Evolutionary conservation across 2,888 invertebrate genomes (phyloP), one percentile per base, ranked within the genome.

Genomic region (Brenthis ino): DNA sequence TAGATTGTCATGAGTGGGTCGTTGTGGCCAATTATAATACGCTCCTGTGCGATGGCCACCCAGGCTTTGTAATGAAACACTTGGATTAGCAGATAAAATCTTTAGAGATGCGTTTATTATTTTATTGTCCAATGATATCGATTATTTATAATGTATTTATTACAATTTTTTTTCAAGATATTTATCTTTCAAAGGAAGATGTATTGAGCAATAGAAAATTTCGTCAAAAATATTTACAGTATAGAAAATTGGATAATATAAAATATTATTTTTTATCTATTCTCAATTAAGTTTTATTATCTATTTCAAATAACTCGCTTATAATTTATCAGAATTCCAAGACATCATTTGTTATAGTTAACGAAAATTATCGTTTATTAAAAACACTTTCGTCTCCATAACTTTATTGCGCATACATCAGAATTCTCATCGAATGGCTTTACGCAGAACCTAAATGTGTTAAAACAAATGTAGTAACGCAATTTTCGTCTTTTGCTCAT

Each of bases 41-140:
- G 70, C 77, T 75, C 68, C 77, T 76, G 77, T 78, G 65, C 71
- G 71, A 70, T 76, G 88, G 80, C 91, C 91, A 91, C 92, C 91
- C 91, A 88, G 77, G 80, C 80, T 67, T 67, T 58, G 90, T 85
- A 91, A 91, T 79, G 69, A 74, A 84, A 91, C 86, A 90, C 89
- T 82, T 77, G 81, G 85, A 84, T 87, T 87, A 86, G 79, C 80
- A 82, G 79, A 75, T 63, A 72, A 77, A 80, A 79, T 75, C 79
- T 74, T 20, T 79, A 58, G 82, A 82, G 82, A 60, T 58, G 74
- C 50, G 50, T 61, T 56, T 56, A 57, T 50, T 61, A 20, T 55
- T 64, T 64, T 16, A 65, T 64, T 56, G 43, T 47, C 16, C 13
- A 37, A 6, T 53, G 14, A 50, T 60, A 61, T 28, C 4, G 48